Percentiles rank a stretch among this genome's conserved stretches.
phyloP scores from a whole-genome alignment of 2,888 invertebrate genomes.

The Agrenia bidenticulata region DNA sequence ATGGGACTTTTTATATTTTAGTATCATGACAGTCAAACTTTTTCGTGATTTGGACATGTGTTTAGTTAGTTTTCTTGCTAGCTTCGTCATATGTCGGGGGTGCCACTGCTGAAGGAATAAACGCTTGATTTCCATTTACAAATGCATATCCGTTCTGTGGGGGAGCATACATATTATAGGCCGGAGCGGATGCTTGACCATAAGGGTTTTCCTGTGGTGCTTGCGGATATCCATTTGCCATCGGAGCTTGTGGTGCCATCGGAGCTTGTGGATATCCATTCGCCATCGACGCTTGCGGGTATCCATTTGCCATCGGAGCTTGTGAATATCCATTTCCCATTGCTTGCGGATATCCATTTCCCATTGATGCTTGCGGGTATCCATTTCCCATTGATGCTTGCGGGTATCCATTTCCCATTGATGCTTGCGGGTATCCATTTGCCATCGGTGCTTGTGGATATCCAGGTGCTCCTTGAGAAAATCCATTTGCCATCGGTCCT shows the following conservation, averaged over 20 bases:
- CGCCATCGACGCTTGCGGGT: slow-evolving; percentile 20
- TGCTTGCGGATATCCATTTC: slow-evolving; percentile 10
- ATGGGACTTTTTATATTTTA: too few species aligned
- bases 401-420: slow-evolving; percentile 20
- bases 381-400: slow-evolving; percentile 7
- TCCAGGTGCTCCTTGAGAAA: slow-evolving; percentile 7
- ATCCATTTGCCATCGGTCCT: slow-evolving; percentile 19
- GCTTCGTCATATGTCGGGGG: slow-evolving; percentile 37
- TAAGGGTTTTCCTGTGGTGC: not conserved
- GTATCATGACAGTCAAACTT: too few species aligned
- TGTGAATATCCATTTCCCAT: slow-evolving; percentile 13
- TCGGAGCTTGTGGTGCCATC: not conserved
- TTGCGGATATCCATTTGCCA: slow-evolving; percentile 2
- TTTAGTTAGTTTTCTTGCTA: slow-evolving; percentile 38
- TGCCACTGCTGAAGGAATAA: slow-evolving; percentile 36
- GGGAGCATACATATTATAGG: slow-evolving; percentile 29
- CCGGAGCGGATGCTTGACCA: slow-evolving; percentile 14
- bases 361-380: slow-evolving; percentile 5
- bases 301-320: slow-evolving; percentile 20
- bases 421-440: not conserved
- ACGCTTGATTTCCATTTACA: slow-evolving; percentile 46
- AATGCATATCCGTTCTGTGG: slow-evolving; percentile 39
- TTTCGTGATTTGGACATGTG: too few species aligned
- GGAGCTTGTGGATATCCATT: slow-evolving; percentile 28
- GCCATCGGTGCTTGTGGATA: slow-evolving; percentile 15